Percentiles rank a stretch among this genome's conserved stretches.
Evolutionary conservation across 2,888 invertebrate genomes (phyloP).

Genomic region (Eilema depressum): DNA sequence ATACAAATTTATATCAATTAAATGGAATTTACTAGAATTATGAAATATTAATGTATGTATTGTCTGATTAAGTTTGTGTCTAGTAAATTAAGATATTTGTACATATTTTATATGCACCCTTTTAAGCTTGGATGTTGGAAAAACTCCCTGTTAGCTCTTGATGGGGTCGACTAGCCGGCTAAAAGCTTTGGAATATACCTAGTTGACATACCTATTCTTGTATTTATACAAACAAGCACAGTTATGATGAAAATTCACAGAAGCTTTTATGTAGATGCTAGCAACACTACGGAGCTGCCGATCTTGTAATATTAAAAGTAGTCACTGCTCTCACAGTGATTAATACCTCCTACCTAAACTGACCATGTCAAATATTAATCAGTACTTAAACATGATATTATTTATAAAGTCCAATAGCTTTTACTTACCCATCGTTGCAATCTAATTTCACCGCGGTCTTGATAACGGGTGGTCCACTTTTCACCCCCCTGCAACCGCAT

Average conservation of each 20-base stretch:
- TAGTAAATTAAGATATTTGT: background rate
- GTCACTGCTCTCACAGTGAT: background rate
- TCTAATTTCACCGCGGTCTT: background rate
- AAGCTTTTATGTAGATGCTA: background rate
- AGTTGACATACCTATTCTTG: background rate
- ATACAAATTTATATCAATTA: too few relatives aligned
- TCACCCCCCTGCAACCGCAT: too few relatives aligned
- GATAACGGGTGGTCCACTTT: background rate
- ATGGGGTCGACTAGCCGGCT: background rate
- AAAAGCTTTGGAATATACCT: background rate
- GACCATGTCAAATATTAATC: too few relatives aligned
- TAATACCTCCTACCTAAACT: background rate
- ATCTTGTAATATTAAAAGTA: background rate
- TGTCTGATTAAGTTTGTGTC: too few relatives aligned
- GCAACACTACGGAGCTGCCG: background rate
- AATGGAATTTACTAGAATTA: too few relatives aligned
- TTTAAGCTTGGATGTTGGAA: background rate
- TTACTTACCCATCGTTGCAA: too few relatives aligned
- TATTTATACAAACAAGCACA: background rate
- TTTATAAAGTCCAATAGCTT: too few relatives aligned
- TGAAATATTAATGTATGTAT: too few relatives aligned
- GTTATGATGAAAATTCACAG: background rate
- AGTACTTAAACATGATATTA: too few relatives aligned
- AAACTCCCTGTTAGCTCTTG: background rate
- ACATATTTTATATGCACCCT: slow-evolving; percentile 1